Conservation (phyloP, 2,797 vertebrate genomes). For the Danio tinwini region DNA sequence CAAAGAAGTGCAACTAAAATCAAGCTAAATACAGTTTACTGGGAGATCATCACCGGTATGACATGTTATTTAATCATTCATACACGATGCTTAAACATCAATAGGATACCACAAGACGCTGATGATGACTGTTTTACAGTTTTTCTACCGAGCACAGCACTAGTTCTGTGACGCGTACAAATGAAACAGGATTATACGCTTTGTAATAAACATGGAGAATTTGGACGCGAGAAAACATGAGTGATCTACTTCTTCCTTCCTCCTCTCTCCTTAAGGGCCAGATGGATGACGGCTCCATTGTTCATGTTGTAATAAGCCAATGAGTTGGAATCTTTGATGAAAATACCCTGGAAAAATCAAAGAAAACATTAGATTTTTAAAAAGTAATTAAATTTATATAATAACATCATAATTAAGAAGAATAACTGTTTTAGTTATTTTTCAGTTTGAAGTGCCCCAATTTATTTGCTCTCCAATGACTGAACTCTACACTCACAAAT, state of each 20-base stretch:
- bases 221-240: background rate
- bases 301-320: constrained; percentile 98
- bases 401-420: background rate
- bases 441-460: no score
- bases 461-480: no score
- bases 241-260: constrained; percentile 90
- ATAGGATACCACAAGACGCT: background rate
- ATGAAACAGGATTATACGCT: background rate
- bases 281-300: constrained; percentile 92
- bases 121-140: background rate
- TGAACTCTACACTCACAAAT: no score
- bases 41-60: background rate
- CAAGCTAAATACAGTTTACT: background rate
- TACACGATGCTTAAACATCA: background rate
- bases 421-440: background rate
- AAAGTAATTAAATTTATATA: background rate
- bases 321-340: constrained; percentile 99
- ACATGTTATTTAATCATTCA: background rate
- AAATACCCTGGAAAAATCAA: constrained; percentile 88
- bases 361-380: background rate
- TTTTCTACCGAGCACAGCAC: constrained; percentile 3
- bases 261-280: constrained; percentile 98
- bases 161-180: constrained; percentile 11
- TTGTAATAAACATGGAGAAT: background rate
- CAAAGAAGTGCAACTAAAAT: constrained; percentile 4